These are phyloP conservation scores for Osmerus eperlanus DNA, from an alignment of 2,113 vertebrate species.

Conservation along the genomic window DNA sequence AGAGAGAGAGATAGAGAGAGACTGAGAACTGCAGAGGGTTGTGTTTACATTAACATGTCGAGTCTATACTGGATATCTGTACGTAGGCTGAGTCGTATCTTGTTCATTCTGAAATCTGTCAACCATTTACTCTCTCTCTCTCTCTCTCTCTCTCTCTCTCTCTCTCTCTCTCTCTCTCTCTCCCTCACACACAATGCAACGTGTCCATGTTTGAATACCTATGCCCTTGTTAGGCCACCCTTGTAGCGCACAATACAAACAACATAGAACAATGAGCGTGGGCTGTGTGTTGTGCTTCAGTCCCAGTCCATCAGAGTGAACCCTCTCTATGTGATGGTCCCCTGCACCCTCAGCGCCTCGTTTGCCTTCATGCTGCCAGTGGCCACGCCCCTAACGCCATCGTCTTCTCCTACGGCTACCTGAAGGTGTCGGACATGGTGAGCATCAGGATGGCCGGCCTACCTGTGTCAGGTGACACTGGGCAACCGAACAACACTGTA, in stretches of 20 bases:
- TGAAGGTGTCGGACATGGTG: slow-evolving; percentile 93
- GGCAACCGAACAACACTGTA: too few relatives aligned
- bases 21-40: neutral
- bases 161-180: too few relatives aligned
- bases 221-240: neutral
- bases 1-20: neutral
- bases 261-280: neutral
- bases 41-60: neutral
- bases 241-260: too few relatives aligned
- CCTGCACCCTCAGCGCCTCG: slow-evolving; percentile 87
- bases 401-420: slow-evolving; percentile 84
- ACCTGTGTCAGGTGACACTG: too few relatives aligned
- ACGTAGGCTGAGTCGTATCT: slow-evolving; percentile 74
- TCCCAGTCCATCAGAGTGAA: slow-evolving; percentile 81
- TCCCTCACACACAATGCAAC: slow-evolving; percentile 64
- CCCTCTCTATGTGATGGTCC: slow-evolving; percentile 93
- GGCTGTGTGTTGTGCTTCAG: slow-evolving; percentile 59
- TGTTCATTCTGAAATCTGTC: slow-evolving; percentile 80
- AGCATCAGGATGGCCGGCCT: slow-evolving; percentile 47
- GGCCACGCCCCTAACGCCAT: slow-evolving; percentile 95
- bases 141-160: too few relatives aligned
- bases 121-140: neutral
- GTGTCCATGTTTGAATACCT: neutral
- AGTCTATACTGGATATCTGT: slow-evolving; percentile 70
- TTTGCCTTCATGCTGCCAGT: slow-evolving; percentile 97